A percentile compares a stretch with the other conserved stretches of the same genome.
Evolutionary conservation across 2,113 vertebrate species (phyloP).

Genomic region (Ivindomyrus marchei): DNA sequence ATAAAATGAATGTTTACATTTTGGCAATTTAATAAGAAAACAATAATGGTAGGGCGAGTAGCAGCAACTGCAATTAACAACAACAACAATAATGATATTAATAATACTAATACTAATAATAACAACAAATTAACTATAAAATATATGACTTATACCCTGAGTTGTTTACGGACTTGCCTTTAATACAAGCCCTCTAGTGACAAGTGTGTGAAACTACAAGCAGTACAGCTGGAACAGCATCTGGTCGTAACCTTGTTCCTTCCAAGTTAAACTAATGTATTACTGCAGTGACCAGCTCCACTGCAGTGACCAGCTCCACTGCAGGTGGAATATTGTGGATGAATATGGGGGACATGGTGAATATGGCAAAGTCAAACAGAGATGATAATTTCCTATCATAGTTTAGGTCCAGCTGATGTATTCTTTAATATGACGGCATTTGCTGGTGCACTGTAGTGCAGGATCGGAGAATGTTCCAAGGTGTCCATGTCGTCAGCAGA

Average conservation of each 20-base stretch:
- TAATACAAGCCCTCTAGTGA: background rate
- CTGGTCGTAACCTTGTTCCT: background rate
- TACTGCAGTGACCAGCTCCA: background rate
- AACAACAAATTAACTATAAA: background rate
- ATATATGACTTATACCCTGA: background rate
- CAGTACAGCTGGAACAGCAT: background rate
- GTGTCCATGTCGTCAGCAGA: background rate
- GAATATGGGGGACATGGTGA: background rate
- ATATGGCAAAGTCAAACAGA: background rate
- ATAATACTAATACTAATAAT: background rate
- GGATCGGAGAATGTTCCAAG: background rate
- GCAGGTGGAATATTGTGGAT: background rate
- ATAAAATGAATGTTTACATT: background rate
- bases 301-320: background rate
- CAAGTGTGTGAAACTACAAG: background rate
- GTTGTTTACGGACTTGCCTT: background rate
- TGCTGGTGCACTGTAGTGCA: background rate
- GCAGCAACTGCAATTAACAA: background rate
- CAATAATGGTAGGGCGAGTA: background rate
- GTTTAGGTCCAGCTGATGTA: background rate
- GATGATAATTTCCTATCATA: background rate
- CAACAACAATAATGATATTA: background rate
- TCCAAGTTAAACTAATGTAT: background rate
- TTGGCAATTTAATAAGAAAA: background rate
- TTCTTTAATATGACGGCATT: background rate